phyloP scores from a whole-genome alignment of 2,113 vertebrate genomes.

The Neodontobutis hainanensis region DNA sequence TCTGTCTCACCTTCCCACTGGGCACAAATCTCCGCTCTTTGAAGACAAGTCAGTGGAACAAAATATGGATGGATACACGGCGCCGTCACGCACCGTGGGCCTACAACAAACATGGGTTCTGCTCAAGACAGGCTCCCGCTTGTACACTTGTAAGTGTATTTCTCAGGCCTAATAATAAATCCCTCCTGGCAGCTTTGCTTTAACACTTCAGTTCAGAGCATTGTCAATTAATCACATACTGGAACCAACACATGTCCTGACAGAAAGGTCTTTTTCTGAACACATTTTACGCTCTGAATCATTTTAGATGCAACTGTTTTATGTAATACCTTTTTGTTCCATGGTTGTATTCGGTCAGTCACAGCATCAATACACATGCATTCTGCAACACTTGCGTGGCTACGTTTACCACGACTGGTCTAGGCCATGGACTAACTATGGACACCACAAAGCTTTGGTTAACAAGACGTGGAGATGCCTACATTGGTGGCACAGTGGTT shows the following conservation, averaged over 20 bases:
- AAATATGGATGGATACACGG: slow-evolving; percentile 44
- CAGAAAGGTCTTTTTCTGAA: slow-evolving; percentile 3
- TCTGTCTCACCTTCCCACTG: slow-evolving; percentile 50
- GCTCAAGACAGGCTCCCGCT: slow-evolving; percentile 1
- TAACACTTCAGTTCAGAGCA: background rate
- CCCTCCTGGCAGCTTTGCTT: slow-evolving; percentile 8
- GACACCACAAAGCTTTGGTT: too few relatives aligned
- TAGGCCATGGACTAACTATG: too few relatives aligned
- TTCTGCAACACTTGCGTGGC: too few relatives aligned
- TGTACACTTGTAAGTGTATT: background rate
- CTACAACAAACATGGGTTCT: slow-evolving; percentile 24
- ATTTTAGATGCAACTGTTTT: background rate
- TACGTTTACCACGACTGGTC: too few relatives aligned
- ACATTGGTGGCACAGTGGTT: too few relatives aligned
- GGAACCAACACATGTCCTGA: background rate
- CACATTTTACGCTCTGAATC: background rate
- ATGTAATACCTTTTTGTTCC: too few relatives aligned
- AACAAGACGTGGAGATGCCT: too few relatives aligned
- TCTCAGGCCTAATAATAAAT: slow-evolving; percentile 5
- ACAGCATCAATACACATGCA: too few relatives aligned
- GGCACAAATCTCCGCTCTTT: slow-evolving; percentile 55
- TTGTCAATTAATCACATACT: slow-evolving; percentile 7
- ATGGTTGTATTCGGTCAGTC: too few relatives aligned
- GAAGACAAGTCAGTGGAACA: slow-evolving; percentile 54
- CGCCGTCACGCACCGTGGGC: slow-evolving; percentile 28